phyloP scores from a whole-genome alignment of 2,113 vertebrate genomes.

The Mustelus asterias region DNA sequence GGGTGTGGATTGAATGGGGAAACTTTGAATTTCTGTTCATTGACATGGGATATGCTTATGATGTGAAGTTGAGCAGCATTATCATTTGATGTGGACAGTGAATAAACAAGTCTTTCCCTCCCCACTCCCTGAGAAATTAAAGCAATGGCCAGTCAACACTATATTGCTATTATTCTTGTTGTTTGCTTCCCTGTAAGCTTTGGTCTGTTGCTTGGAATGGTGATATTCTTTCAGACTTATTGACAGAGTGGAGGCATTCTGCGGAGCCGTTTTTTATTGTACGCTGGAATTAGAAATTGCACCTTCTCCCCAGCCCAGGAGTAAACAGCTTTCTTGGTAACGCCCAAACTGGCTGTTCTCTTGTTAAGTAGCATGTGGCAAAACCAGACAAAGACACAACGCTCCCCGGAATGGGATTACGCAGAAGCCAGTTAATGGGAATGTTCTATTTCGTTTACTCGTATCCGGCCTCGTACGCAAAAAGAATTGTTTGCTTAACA shows the following conservation, averaged over 20 bases:
- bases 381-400: not conserved
- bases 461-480: not conserved
- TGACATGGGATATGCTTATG: not conserved
- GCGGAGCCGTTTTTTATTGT: not conserved
- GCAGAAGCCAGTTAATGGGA: not conserved
- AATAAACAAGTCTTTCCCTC: not conserved
- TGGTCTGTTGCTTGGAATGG: conserved; percentile 12
- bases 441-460: not conserved
- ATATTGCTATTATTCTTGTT: not conserved
- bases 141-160: not conserved
- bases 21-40: not conserved
- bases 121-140: not conserved
- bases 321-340: not conserved
- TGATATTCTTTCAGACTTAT: conserved; percentile 7
- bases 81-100: not conserved
- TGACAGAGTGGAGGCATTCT: conserved; percentile 30
- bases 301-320: not conserved
- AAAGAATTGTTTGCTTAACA: not conserved
- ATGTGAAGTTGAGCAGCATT: conserved; percentile 10
- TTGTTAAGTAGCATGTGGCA: not conserved
- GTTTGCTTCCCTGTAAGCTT: conserved; percentile 1
- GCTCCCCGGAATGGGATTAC: not conserved
- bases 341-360: not conserved
- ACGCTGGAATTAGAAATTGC: conserved; percentile 8
- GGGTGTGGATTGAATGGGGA: not conserved